Conservation (phyloP, 2,888 invertebrate species). For the Syrista parreyssii region DNA sequence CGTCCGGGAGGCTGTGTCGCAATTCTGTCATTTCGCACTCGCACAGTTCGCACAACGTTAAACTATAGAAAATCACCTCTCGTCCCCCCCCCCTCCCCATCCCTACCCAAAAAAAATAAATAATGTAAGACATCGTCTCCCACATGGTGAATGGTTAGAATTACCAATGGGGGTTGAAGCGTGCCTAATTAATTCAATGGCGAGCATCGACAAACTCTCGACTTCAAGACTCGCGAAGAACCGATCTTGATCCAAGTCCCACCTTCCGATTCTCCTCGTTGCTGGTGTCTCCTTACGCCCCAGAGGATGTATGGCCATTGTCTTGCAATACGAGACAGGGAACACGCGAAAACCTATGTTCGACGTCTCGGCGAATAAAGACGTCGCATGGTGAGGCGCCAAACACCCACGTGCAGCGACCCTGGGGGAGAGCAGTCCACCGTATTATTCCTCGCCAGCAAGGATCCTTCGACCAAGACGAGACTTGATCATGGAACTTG, state of each 20-base stretch:
- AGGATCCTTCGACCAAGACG: not conserved
- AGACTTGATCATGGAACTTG: conserved; percentile 20
- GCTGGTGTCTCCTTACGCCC: conserved; percentile 1
- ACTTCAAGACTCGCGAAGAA: not conserved
- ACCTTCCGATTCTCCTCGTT: conserved; percentile 3
- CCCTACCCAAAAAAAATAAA: not conserved
- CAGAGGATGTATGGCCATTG: conserved; percentile 33
- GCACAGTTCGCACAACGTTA: not conserved
- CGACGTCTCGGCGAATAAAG: conserved; percentile 54
- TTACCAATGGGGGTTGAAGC: not conserved
- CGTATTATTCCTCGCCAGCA: not conserved
- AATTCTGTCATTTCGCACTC: not conserved
- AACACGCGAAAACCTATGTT: conserved; percentile 54
- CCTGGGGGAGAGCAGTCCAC: conserved; percentile 19
- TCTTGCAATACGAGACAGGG: conserved; percentile 42
- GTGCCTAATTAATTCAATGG: not conserved
- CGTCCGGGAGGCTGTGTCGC: not conserved
- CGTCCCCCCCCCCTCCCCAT: too few relatives aligned
- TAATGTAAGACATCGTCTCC: not conserved
- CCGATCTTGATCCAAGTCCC: not conserved
- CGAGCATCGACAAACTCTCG: conserved; percentile 3
- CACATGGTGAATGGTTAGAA: not conserved
- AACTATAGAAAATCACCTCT: not conserved
- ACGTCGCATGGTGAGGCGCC: conserved; percentile 53
- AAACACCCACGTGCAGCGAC: conserved; percentile 47